Percentiles rank a stretch among this genome's conserved stretches.
Conservation (phyloP, 2,797 vertebrate species). For the Notolabrus celidotus region DNA sequence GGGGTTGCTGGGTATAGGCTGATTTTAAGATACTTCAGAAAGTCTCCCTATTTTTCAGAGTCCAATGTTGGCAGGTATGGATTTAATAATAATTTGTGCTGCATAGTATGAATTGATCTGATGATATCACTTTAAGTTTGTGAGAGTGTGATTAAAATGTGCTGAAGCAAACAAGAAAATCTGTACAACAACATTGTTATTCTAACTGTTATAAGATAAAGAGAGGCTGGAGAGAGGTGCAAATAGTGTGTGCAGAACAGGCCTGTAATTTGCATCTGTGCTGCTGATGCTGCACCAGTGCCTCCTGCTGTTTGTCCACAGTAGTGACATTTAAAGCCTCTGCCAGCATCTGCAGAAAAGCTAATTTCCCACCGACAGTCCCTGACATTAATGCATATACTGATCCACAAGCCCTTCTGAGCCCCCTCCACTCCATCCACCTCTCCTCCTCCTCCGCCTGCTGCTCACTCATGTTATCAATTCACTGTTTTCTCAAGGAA, state of each 20-base stretch:
- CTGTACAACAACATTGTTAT: background rate
- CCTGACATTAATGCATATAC: slow-evolving; percentile 67
- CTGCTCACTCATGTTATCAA: slow-evolving; percentile 72
- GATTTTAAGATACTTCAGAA: too few species aligned
- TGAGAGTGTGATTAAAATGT: background rate
- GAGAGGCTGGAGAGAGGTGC: background rate
- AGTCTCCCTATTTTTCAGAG: too few species aligned
- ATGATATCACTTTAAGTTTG: background rate
- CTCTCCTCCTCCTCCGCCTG: slow-evolving; percentile 26
- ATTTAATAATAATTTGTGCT: background rate
- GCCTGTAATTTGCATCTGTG: slow-evolving; percentile 18
- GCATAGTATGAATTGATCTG: background rate
- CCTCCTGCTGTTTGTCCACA: slow-evolving; percentile 71
- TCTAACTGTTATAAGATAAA: background rate
- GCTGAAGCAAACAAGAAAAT: background rate
- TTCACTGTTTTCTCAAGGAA: slow-evolving; percentile 78
- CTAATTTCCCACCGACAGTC: slow-evolving; percentile 39
- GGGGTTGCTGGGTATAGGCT: too few species aligned
- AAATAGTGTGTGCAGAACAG: slow-evolving; percentile 1
- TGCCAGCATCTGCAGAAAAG: slow-evolving; percentile 17
- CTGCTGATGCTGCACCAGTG: slow-evolving; percentile 60
- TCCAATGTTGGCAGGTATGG: too few species aligned
- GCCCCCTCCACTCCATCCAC: slow-evolving; percentile 64
- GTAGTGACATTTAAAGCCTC: slow-evolving; percentile 33
- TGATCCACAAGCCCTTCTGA: slow-evolving; percentile 60